These are phyloP conservation scores for Sylvietta virens DNA, from an alignment of 2,113 vertebrate genomes.

Conservation along the genomic window DNA sequence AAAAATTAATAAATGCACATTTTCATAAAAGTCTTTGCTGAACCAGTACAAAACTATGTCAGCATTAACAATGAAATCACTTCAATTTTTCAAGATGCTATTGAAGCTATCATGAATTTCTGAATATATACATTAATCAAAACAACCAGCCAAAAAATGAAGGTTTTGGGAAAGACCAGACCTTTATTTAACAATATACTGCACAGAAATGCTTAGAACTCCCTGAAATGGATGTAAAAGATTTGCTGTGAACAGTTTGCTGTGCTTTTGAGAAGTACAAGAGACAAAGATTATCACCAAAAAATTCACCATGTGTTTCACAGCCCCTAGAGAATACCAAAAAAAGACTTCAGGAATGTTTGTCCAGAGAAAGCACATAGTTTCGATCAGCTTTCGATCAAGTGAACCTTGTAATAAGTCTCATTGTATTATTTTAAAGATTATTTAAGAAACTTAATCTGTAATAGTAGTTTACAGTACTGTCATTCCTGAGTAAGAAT, in stretches of 20 bases:
- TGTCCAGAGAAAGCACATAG: neutral
- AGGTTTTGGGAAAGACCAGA: neutral
- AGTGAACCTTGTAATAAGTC: neutral
- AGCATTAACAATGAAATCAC: neutral
- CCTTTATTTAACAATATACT: neutral
- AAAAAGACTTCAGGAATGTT: neutral
- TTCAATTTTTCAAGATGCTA: neutral
- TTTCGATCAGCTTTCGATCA: neutral
- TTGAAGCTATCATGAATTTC: neutral
- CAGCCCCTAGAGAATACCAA: neutral
- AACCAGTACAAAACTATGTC: neutral
- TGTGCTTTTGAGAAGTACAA: neutral
- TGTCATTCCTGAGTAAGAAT: neutral
- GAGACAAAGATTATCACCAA: neutral
- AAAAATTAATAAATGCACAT: neutral
- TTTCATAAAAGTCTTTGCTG: neutral
- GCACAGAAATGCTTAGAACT: neutral
- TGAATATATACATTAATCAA: neutral
- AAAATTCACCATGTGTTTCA: slow-evolving; percentile 34
- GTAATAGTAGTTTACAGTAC: neutral
- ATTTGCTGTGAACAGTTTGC: neutral
- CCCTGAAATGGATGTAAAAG: neutral
- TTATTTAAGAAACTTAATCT: neutral
- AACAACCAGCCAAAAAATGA: neutral
- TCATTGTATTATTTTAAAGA: neutral